Evolutionary conservation across 2,888 invertebrate genomes (phyloP).

Genomic region (Reticulitermes lucifugus): DNA sequence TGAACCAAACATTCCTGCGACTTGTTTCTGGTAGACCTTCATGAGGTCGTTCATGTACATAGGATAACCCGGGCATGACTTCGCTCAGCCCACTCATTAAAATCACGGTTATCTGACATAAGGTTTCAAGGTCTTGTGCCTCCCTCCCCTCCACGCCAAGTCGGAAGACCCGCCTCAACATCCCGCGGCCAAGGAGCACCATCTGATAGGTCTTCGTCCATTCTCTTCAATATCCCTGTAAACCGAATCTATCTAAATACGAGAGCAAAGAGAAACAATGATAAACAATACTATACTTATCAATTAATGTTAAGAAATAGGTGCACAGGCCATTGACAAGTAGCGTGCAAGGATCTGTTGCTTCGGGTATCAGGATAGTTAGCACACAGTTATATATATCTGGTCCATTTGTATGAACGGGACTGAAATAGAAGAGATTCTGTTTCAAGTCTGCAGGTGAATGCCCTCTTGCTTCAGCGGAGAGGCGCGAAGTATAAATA

Average conservation of each 20-base stretch:
- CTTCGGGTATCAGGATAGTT: not conserved
- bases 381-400: constrained; percentile 4
- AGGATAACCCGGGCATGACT: not conserved
- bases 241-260: not conserved
- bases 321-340: not conserved
- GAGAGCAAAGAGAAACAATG: not conserved
- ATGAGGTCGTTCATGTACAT: not conserved
- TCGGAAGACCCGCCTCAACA: not conserved
- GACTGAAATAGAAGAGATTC: constrained; percentile 44
- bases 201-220: not conserved
- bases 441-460: constrained; percentile 34
- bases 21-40: not conserved
- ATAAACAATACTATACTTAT: not conserved
- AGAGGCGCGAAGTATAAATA: constrained; percentile 5
- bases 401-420: constrained; percentile 45
- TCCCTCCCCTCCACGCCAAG: not conserved
- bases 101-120: no score
- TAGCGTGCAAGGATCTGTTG: not conserved
- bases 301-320: not conserved
- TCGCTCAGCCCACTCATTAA: not conserved
- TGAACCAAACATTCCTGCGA: not conserved
- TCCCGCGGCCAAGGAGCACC: not conserved
- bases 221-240: not conserved
- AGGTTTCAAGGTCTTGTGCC: not conserved
- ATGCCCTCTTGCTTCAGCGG: not conserved